A percentile compares a stretch with the other conserved stretches of the same genome.
Evolutionary conservation across 1,140 invertebrate species (phyloP).

Genomic region (Orchesella cincta): DNA sequence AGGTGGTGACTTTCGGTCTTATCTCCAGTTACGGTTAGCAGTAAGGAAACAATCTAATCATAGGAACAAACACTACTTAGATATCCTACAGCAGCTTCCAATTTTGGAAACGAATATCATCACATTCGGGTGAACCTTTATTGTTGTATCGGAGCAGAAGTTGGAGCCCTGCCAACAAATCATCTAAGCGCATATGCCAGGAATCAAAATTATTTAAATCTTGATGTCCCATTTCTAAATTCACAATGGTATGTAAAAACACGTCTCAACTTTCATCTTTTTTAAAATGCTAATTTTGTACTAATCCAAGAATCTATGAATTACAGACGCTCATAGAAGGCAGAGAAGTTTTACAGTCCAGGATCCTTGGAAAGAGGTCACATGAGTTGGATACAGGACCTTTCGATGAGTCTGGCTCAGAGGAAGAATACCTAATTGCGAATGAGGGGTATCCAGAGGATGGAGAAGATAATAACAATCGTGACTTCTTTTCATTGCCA

Average conservation of each 20-base stretch:
- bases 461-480: conserved; percentile 30
- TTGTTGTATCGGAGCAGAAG: too few relatives aligned
- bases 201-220: too few relatives aligned
- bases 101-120: too few relatives aligned
- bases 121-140: too few relatives aligned
- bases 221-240: not conserved
- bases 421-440: conserved; percentile 9
- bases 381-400: not conserved
- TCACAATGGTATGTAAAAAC: not conserved
- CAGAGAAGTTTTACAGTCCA: not conserved
- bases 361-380: not conserved
- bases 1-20: too few relatives aligned
- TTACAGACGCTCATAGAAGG: not conserved
- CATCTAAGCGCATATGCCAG: too few relatives aligned
- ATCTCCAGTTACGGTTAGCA: too few relatives aligned
- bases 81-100: too few relatives aligned
- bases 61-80: too few relatives aligned
- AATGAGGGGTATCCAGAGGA: not conserved
- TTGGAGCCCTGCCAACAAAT: too few relatives aligned
- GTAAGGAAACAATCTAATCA: too few relatives aligned
- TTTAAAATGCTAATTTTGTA: not conserved
- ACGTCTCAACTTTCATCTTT: not conserved
- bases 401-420: conserved; percentile 8
- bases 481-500: conserved; percentile 42
- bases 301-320: not conserved